Evolutionary conservation across 2,113 vertebrate species (phyloP), one percentile per base, ranked within the genome.

Genomic region (Edolisoma coerulescens): DNA sequence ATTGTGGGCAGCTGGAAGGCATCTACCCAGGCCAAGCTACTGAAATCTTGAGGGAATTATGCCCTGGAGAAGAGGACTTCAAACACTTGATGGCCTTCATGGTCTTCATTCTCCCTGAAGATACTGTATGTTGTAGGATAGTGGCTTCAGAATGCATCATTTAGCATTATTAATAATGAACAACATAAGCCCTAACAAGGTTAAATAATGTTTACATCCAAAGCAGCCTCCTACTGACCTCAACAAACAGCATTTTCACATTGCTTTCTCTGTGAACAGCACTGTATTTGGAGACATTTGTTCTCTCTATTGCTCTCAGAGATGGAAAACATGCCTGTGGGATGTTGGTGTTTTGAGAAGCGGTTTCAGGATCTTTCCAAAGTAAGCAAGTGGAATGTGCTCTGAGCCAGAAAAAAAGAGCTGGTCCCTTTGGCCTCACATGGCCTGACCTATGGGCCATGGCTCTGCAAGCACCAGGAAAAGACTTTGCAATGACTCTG

Each of bases 241-340:
- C 57, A 45, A 49, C 7, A 37, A 60, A 60, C 8, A 30, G 13
- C 7, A 42, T 57, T 81, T 87, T 54, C 53, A 37, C 9, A 4
- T 44, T 53, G 42, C 30, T 28, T 84, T 59, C n/a, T 56, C 20
- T n/a, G 8, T 70, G 35, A 28, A 22, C 27, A 37, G 44, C 10
- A 18, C 30, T n/a, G 23, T 47, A 6, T 41, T 47, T 64, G 61
- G 32, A 27, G 41, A 47, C 8, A 3, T 80, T 19, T 73, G 16
- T 37, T 71, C 24, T 83, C n/a, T 32, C 44, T 49, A 0, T 28
- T 33, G 27, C 32, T 83, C 22, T 76, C 4, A 9, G 30, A 64
- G 32, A 22, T n/a, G 5, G 13, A 87, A 44, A 49, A 16, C 0
- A 0, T 54, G 20, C 41, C 41, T 50, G 10, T 59, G 23, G 20